phyloP scores from a whole-genome alignment of 1,140 invertebrate genomes.

The Bombus difficillimus region DNA sequence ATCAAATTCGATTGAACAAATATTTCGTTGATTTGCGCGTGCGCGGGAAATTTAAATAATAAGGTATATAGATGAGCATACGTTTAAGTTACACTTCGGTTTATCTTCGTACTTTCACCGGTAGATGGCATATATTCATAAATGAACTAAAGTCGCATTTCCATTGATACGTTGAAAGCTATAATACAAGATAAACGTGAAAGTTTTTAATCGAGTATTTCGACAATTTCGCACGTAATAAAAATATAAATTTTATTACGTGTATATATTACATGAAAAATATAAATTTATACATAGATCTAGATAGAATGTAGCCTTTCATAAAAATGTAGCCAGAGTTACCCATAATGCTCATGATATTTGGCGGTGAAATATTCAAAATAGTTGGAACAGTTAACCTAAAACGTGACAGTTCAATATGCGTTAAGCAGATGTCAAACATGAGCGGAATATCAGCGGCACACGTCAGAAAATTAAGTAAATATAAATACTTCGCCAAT shows the following conservation, averaged over 20 bases:
- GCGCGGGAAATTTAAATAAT: slow-evolving; percentile 41
- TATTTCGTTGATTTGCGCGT: slow-evolving; percentile 36
- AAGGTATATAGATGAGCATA: slow-evolving; percentile 2
- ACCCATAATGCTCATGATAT: neutral
- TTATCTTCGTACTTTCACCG: neutral
- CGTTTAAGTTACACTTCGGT: neutral
- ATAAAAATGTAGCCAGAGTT: neutral
- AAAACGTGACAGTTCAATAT: neutral
- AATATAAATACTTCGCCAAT: neutral
- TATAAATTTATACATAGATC: neutral
- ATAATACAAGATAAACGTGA: neutral
- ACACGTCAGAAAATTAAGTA: slow-evolving; percentile 62
- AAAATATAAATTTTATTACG: neutral
- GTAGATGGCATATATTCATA: slow-evolving; percentile 1
- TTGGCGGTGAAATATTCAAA: slow-evolving; percentile 63
- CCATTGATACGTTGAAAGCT: neutral
- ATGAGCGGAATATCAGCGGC: slow-evolving; percentile 50
- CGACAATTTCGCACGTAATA: neutral
- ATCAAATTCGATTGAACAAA: slow-evolving; percentile 61
- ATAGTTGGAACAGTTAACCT: slow-evolving; percentile 30
- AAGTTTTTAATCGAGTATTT: neutral
- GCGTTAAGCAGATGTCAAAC: slow-evolving; percentile 33
- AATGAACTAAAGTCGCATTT: neutral
- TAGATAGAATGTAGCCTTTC: neutral
- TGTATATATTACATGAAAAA: neutral